Conservation (phyloP, 2,113 vertebrate genomes). For the Hippolais icterina region DNA sequence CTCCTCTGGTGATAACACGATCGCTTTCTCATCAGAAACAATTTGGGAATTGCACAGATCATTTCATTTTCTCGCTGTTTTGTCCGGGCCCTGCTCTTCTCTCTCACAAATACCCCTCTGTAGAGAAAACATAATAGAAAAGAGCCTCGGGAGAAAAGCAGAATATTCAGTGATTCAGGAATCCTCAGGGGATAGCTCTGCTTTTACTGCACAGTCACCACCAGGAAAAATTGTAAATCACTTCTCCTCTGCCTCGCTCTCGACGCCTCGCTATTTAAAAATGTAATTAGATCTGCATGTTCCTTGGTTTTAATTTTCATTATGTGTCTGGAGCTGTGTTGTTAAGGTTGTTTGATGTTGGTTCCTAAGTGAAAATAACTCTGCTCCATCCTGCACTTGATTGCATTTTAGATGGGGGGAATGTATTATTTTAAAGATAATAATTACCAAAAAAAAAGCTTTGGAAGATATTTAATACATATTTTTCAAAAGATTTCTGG, state of each 20-base stretch:
- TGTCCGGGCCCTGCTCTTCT: background rate
- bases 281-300: slow-evolving; percentile 40
- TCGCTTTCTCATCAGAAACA: background rate
- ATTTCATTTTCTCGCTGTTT: slow-evolving; percentile 4
- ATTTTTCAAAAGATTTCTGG: background rate
- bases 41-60: background rate
- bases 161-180: slow-evolving; percentile 5
- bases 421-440: background rate
- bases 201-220: slow-evolving; percentile 43
- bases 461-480: background rate
- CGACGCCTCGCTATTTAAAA: slow-evolving; percentile 2
- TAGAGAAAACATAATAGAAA: background rate
- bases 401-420: background rate
- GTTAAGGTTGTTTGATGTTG: background rate
- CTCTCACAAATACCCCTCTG: background rate
- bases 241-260: background rate
- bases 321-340: background rate
- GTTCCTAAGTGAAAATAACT: background rate
- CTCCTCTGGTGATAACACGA: background rate
- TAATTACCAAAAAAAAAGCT: background rate
- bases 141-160: background rate
- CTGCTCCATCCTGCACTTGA: background rate
- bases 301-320: slow-evolving; percentile 51
- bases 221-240: slow-evolving; percentile 15
- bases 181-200: background rate